phyloP scores from a whole-genome alignment of 2,888 invertebrate species.

The Tachina lurida region DNA sequence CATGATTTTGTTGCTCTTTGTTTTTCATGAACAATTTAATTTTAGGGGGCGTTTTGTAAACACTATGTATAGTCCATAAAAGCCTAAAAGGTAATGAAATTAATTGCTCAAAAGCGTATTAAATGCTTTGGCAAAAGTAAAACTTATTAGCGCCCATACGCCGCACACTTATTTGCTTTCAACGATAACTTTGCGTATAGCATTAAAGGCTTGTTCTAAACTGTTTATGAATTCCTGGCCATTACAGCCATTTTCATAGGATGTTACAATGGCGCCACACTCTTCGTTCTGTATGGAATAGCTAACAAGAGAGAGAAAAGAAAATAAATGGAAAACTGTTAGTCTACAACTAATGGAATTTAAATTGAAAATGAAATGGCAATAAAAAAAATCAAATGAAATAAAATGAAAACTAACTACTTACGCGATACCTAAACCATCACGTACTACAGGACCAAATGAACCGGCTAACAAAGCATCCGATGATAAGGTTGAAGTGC shows the following conservation, averaged over 20 bases:
- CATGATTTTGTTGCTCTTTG: constrained; percentile 25
- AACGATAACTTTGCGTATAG: constrained; percentile 84
- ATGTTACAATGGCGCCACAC: constrained; percentile 92
- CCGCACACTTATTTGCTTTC: constrained; percentile 61
- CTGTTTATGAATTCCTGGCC: constrained; percentile 89
- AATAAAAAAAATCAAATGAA: constrained; percentile 70
- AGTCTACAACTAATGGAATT: constrained; percentile 59
- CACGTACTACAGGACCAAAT: constrained; percentile 95
- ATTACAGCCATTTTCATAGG: constrained; percentile 88
- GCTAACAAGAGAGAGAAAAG: constrained; percentile 83
- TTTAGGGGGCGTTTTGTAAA: constrained; percentile 28
- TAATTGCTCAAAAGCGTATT: constrained; percentile 50
- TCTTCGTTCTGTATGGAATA: constrained; percentile 93
- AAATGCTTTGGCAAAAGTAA: constrained; percentile 35
- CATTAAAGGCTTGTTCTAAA: constrained; percentile 88
- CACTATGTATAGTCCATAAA: background rate
- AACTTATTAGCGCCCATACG: background rate
- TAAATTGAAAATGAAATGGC: constrained; percentile 8
- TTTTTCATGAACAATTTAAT: constrained; percentile 15
- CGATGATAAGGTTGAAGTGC: constrained; percentile 96
- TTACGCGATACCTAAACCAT: constrained; percentile 97
- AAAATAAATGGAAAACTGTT: constrained; percentile 75
- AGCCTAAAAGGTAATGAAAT: constrained; percentile 36
- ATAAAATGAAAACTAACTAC: constrained; percentile 49
- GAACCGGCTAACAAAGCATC: constrained; percentile 94